Percentiles rank a stretch among this genome's conserved stretches.
Conservation (phyloP, 2,113 vertebrate genomes). For the Megaceryle torquata region DNA sequence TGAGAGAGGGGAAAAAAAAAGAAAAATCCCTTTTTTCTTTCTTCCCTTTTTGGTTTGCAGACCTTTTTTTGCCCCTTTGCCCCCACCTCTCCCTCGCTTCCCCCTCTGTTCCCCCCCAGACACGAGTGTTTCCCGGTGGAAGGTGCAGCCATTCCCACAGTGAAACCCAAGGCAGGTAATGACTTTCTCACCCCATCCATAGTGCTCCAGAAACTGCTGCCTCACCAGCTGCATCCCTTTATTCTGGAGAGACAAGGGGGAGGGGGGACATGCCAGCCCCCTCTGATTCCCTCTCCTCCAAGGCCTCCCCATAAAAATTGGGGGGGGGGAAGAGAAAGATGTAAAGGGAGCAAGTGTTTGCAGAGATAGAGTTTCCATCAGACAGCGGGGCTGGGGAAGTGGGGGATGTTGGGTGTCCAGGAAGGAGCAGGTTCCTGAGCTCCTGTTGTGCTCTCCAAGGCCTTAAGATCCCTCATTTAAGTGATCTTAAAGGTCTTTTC, state of each 20-base stretch:
- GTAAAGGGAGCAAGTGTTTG: constrained; percentile 52
- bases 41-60: background rate
- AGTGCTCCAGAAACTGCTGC: constrained; percentile 23
- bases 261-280: constrained; percentile 17
- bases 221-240: constrained; percentile 64
- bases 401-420: background rate
- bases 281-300: background rate
- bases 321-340: background rate
- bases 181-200: constrained; percentile 72
- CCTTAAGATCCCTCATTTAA: no score
- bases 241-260: background rate
- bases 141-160: constrained; percentile 59
- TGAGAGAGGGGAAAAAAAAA: background rate
- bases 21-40: background rate
- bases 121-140: background rate
- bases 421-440: background rate
- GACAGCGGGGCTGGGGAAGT: background rate
- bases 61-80: background rate
- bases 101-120: background rate
- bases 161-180: constrained; percentile 70
- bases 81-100: background rate
- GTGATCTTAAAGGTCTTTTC: background rate
- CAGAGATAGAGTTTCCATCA: constrained; percentile 21
- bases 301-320: background rate
- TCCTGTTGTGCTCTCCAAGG: background rate